Percentiles rank a stretch among this genome's conserved stretches.
These are phyloP conservation scores for Nemoura dubitans DNA, from an alignment of 2,888 invertebrate species.

Conservation along the genomic window DNA sequence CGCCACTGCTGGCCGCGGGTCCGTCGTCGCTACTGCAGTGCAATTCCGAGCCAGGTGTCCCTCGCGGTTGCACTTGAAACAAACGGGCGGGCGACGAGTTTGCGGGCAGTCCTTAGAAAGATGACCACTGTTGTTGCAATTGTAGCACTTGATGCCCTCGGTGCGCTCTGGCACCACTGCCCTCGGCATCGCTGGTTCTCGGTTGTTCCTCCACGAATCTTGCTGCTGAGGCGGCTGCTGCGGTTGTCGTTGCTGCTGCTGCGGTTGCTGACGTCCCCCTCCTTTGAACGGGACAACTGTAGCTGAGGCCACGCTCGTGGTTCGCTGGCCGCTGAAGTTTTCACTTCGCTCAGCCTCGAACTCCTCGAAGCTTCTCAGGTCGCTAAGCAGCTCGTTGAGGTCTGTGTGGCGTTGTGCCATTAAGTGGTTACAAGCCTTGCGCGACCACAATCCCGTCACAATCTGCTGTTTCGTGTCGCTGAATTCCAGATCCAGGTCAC, in stretches of 20 bases:
- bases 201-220: not conserved
- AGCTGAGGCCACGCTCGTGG: not conserved
- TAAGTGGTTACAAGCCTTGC: not conserved
- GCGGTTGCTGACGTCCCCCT: no score
- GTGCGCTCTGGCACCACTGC: not conserved
- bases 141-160: slow-evolving; percentile 23
- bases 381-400: not conserved
- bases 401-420: not conserved
- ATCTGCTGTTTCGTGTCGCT: slow-evolving; percentile 24
- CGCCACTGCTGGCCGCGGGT: not conserved
- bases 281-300: not conserved
- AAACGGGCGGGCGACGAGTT: not conserved
- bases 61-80: slow-evolving; percentile 20
- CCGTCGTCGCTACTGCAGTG: not conserved
- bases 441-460: not conserved
- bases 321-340: not conserved
- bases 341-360: no score
- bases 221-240: no score
- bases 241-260: no score
- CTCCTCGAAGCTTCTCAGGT: not conserved
- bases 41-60: not conserved
- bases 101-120: not conserved
- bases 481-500: slow-evolving; percentile 16
- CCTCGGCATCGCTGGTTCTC: not conserved
- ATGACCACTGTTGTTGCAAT: not conserved